Base-by-base conservation (phyloP, 2,113 vertebrate species). In the Parus major region DNA sequence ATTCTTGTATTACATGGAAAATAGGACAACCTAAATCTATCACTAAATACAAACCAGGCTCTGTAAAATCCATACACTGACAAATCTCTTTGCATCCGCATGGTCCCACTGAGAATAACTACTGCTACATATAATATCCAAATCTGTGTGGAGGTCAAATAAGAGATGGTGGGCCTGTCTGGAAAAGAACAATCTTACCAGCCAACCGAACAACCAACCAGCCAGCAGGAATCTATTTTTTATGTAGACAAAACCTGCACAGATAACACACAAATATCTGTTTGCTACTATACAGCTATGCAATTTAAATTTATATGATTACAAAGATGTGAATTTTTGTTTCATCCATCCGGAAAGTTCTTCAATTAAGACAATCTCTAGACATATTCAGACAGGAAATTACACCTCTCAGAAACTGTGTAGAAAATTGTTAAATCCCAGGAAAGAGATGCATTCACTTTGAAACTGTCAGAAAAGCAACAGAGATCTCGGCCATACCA, bases 1-100 rank as follows among this genome's bases (percentile, higher is more conserved):
- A 88, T 84, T 88, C 21, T 82, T 29, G 36, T 78, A 71, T n/a
- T 65, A 55, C 23, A 44, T 27, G 17, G 52, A 92, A 94, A 94
- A 91, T 41, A 93, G 52, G 42, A 33, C 64, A 75, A 60, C 11
- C 21, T 71, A 82, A 55, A 88, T 75, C 35, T 75, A 52, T 16
- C 60, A 41, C 35, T 86, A 73, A 56, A 55, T 80, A 19, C 2
- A 4, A 78, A 14, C 4, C 21, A 83, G 35, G 10, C 2, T 71
- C 15, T n/a, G 1, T 56, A 95, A 92, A 87, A 87, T 59, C 47
- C 8, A 39, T 31, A 20, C 31, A 63, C 12, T 36, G 23, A 49
- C 13, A 8, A 66, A 82, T 68, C 3, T 50, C 22, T 71, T 41
- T 63, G 19, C 9, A 55, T 44, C 49, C 86, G 5, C 36, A 25